Conservation (phyloP, 2,113 vertebrate genomes). For the Patagioenas fasciata region DNA sequence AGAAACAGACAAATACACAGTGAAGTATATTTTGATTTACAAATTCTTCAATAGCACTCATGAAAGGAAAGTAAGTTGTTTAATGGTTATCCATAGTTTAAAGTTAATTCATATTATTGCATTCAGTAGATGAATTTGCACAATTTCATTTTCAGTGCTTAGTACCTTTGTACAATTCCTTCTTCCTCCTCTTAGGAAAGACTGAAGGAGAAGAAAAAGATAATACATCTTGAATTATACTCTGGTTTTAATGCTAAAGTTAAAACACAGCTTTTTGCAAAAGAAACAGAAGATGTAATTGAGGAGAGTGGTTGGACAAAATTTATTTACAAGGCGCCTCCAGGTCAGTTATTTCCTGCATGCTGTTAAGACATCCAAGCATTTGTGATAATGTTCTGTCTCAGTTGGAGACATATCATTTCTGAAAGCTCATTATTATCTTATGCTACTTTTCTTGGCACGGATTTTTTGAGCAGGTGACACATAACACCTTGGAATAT, state of each 20-base stretch:
- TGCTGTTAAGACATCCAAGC: background rate
- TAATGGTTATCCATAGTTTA: background rate
- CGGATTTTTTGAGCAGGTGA: background rate
- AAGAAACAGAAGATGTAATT: background rate
- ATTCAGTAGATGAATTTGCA: background rate
- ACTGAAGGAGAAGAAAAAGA: conserved; percentile 20
- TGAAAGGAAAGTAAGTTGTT: conserved; percentile 36
- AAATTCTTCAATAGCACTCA: conserved; percentile 40
- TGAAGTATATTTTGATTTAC: conserved; percentile 58
- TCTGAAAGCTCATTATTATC: background rate
- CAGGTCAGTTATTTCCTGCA: conserved; percentile 35
- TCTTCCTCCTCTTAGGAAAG: conserved; percentile 30
- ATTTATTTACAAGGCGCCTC: conserved; percentile 44
- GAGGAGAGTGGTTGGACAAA: conserved; percentile 49
- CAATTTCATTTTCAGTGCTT: background rate
- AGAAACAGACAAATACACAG: conserved; percentile 32
- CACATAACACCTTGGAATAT: background rate
- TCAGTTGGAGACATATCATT: background rate
- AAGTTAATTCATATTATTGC: background rate
- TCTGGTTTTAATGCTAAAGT: conserved; percentile 62
- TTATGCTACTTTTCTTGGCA: background rate
- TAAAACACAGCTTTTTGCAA: conserved; percentile 50
- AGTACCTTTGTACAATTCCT: background rate
- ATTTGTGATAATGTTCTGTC: background rate
- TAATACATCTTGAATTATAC: conserved; percentile 23